Evolutionary conservation across 2,797 vertebrate species (phyloP), one percentile per base, ranked within the genome.

Genomic region (Apodemus agrarius): DNA sequence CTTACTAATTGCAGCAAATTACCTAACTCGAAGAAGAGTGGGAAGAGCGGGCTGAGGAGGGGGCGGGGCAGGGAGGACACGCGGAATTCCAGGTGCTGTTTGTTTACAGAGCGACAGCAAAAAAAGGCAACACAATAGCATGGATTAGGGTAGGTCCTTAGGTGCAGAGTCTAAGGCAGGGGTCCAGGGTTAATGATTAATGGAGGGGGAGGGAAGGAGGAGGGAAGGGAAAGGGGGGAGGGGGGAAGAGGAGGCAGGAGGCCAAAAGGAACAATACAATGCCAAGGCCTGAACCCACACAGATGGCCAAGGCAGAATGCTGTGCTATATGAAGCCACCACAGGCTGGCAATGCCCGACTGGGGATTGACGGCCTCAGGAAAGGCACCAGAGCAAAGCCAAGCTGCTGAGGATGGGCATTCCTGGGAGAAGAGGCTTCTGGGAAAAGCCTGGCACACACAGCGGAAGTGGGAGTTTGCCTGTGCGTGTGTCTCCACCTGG

Each of bases 1-100:
- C 57, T 93, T 72, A 37, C 88, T 78, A 72, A 72, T 4, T 84
- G 80, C 52, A 74, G 67, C 94, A 88, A 57, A 79, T 80, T 37
- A 29, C 65, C 13, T 37, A 49, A 65, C 4, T 16, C 0, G 54
- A 40, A 43, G 1, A 29, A 37, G 2, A 29, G 10, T 75, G 54
- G 69, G 57, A 54, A 46, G 3, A 29, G 34, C 4, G n/a, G 0
- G 0, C 40, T 19, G n/a, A 21, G 54, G 54, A 19, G 26, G 43
- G 14, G 61, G 46, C 9, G 82, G 61, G 11, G 2, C 29, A 61
- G 59, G 40, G 40, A 63, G 2, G 9, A 34, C 46, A 4, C 12
- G 12, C 6, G 59, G 72, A 81, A 40, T 61, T 61, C 79, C 12
- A 4, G 0, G 3, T 1, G 43, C 3, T 40, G 34, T 12, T 31